Evolutionary conservation across 2,113 vertebrate genomes (phyloP).

Genomic region (Lepisosteus oculatus): DNA sequence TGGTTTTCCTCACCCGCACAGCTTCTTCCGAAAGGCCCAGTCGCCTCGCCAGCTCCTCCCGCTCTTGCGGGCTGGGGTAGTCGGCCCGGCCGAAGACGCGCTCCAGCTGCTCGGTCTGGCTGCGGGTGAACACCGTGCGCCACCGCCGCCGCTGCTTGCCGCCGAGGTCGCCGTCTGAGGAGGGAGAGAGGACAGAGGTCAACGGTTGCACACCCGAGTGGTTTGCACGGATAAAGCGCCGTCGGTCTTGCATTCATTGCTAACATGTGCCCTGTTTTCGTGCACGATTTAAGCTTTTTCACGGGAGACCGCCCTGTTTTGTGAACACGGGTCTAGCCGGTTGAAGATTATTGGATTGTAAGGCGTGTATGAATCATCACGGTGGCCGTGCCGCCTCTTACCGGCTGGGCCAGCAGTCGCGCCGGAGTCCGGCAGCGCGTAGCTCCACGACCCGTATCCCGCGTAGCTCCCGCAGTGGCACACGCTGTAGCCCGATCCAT

Average conservation of each 20-base stretch:
- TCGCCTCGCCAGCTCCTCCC: slow-evolving; percentile 46
- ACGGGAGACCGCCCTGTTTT: too few species aligned
- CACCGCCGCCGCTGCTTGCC: slow-evolving; percentile 30
- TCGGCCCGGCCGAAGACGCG: slow-evolving; percentile 49
- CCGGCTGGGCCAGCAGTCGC: background rate
- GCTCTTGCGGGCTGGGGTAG: slow-evolving; percentile 49
- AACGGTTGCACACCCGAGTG: too few species aligned
- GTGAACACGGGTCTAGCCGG: too few species aligned
- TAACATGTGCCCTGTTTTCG: too few species aligned
- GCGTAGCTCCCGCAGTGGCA: background rate
- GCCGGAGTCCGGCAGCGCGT: background rate
- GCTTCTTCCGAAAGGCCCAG: slow-evolving; percentile 59
- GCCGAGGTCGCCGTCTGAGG: background rate
- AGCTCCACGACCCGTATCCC: background rate
- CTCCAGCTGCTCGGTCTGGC: slow-evolving; percentile 55
- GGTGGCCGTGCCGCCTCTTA: background rate
- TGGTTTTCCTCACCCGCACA: slow-evolving; percentile 51
- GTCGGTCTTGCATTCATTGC: too few species aligned
- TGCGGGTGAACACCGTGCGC: slow-evolving; percentile 61
- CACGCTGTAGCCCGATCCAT: too few species aligned
- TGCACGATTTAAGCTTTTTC: too few species aligned
- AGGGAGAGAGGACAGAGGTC: too few species aligned
- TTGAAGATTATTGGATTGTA: too few species aligned
- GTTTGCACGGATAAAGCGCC: too few species aligned
- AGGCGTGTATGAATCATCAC: too few species aligned